Evolutionary conservation across 2,888 invertebrate genomes (phyloP), one percentile per base, ranked within the genome.

Genomic region (Polydrusus pterygomalis): DNA sequence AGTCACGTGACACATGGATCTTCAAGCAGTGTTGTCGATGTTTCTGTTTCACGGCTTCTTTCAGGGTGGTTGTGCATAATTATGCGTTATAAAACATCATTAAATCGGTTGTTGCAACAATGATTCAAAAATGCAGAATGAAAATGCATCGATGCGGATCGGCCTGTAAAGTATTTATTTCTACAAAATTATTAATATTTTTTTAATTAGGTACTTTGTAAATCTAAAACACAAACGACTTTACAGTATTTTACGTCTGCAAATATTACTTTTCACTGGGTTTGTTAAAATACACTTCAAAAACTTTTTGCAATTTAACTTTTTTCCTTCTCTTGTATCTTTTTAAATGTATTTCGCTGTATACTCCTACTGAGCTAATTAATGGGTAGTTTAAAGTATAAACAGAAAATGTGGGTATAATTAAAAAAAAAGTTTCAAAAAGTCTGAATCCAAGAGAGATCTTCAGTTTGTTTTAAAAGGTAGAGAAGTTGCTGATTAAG

Each of bases 251-350:
- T 54, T 51, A 54, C 40, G 38, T 49, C 30, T 67, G 20, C 10
- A 38, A 54, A 67, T 54, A 67, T 67, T 67, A 40, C 40, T 54
- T 54, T 67, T 67, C 38, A 20, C 20, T 20, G 49, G 17, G 17
- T 54, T 63, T 38, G 67, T 54, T 38, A 34, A 54, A 67, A 51
- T 67, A 67, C 67, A 67, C 54, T 67, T 67, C 34, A 54, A 65
- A 65, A 65, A 49, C 49, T 67, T 67, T 67, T 67, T 54, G 40
- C 54, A 67, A 67, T 54, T 67, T 67, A 67, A 67, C 67, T 67
- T 67, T 54, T 67, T 65, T 49, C 49, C n/a, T 25, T 49, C 49
- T 54, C 40, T 54, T 67, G 13, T 54, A 54, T 54, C 20, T 38
- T 38, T 67, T 54, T 20, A 54, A 67, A 51, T 65, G 67, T 67